phyloP scores from a whole-genome alignment of 2,113 vertebrate genomes.

The Malaclemys terrapin region DNA sequence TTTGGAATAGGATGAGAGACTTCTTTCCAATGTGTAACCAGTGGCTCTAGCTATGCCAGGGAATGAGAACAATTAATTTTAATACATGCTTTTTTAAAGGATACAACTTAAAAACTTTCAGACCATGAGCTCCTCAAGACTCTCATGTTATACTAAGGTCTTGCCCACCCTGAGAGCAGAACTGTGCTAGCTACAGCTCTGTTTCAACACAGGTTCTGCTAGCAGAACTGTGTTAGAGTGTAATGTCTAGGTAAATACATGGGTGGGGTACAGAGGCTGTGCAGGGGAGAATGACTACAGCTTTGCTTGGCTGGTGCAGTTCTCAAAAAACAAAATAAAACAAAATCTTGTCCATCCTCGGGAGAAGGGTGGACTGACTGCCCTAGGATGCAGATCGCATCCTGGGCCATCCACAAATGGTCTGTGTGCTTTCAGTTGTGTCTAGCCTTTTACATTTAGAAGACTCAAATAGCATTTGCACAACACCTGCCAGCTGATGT shows the following conservation, averaged over 20 bases:
- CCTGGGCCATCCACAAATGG: neutral
- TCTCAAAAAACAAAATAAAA: constrained; percentile 1
- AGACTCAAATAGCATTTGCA: neutral
- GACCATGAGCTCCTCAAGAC: constrained; percentile 28
- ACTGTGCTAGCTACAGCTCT: neutral
- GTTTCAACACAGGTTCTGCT: constrained; percentile 30
- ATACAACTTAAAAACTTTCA: constrained; percentile 31
- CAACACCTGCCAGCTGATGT: neutral
- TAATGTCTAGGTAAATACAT: neutral
- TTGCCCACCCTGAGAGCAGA: constrained; percentile 36
- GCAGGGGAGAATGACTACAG: rapidly evolving
- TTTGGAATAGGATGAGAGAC: constrained; percentile 4
- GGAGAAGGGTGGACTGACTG: neutral
- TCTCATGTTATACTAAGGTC: neutral
- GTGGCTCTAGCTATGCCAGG: neutral
- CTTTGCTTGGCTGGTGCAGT: constrained; percentile 23
- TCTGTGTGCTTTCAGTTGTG: neutral
- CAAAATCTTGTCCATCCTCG: neutral
- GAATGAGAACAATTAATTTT: constrained; percentile 35
- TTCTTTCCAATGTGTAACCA: constrained; percentile 34
- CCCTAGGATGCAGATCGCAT: neutral
- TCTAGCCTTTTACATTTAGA: neutral
- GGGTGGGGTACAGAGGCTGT: neutral
- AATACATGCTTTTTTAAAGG: neutral
- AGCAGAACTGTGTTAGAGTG: constrained; percentile 19